phyloP scores from a whole-genome alignment of 2,113 vertebrate species.

The Oreochromis aureus region DNA sequence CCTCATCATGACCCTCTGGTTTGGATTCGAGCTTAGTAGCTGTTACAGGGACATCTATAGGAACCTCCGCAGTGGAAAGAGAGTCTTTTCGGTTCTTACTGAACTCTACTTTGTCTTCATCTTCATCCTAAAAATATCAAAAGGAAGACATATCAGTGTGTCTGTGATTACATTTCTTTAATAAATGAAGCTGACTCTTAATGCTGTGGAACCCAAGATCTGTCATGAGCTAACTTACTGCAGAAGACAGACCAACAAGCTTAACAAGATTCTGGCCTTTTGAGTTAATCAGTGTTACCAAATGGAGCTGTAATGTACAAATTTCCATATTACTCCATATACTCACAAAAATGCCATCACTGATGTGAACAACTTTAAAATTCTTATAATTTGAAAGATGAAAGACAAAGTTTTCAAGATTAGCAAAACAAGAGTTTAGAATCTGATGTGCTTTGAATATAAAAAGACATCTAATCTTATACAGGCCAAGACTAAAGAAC shows the following conservation, averaged over 20 bases:
- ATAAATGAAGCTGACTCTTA: neutral
- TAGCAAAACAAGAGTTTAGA: neutral
- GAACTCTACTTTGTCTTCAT: slow-evolving; percentile 62
- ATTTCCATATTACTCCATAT: neutral
- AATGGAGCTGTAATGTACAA: neutral
- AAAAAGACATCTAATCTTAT: neutral
- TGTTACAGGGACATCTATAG: slow-evolving; percentile 77
- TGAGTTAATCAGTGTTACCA: neutral
- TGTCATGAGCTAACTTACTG: neutral
- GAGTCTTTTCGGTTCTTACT: neutral
- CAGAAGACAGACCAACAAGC: neutral
- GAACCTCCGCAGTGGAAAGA: slow-evolving; percentile 31
- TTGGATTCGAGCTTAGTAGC: slow-evolving; percentile 70
- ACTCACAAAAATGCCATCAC: neutral
- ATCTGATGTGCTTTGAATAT: neutral
- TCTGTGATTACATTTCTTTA: neutral
- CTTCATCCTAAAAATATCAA: slow-evolving; percentile 38
- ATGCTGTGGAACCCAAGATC: neutral
- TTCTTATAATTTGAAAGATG: neutral
- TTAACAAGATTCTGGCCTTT: neutral
- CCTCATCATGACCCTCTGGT: slow-evolving; percentile 33
- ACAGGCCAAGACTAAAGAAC: neutral
- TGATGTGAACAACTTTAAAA: neutral
- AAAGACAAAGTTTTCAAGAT: neutral
- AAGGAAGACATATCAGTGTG: neutral